Conservation (phyloP, 1,140 invertebrate species). For the Mya arenaria region DNA sequence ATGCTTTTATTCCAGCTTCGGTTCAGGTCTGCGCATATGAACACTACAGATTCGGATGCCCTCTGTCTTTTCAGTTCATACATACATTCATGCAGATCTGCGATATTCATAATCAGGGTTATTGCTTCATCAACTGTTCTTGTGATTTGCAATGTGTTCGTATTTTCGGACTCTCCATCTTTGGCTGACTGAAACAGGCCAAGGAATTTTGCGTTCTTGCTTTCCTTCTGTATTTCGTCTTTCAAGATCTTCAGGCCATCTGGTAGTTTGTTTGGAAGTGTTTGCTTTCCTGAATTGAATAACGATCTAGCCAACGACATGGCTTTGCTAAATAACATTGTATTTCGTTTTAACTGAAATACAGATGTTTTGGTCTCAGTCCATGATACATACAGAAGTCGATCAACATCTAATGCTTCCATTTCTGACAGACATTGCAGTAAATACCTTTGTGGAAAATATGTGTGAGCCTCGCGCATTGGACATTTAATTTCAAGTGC, state of each 20-base stretch:
- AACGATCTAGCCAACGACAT: background rate
- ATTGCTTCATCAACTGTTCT: background rate
- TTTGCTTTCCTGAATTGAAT: background rate
- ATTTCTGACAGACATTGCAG: conserved; percentile 52
- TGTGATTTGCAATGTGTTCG: background rate
- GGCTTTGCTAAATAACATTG: background rate
- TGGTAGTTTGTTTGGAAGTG: background rate
- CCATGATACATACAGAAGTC: background rate
- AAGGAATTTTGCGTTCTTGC: background rate
- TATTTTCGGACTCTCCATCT: background rate
- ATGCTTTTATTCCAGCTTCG: conserved; percentile 19
- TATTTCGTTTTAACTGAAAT: conserved; percentile 1
- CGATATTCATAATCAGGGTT: background rate
- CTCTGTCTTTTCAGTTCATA: conserved; percentile 3
- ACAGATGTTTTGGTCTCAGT: background rate
- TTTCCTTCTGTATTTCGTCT: background rate
- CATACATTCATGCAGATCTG: background rate
- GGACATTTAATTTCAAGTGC: conserved; percentile 52
- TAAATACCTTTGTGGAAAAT: conserved; percentile 33
- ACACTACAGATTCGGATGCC: background rate
- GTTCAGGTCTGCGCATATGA: background rate
- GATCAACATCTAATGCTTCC: background rate
- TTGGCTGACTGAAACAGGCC: background rate
- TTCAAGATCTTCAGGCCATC: background rate
- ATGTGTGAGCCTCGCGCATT: conserved; percentile 10